Evolutionary conservation across 2,888 invertebrate genomes (phyloP).

Genomic region (Pseudococcus viburni): DNA sequence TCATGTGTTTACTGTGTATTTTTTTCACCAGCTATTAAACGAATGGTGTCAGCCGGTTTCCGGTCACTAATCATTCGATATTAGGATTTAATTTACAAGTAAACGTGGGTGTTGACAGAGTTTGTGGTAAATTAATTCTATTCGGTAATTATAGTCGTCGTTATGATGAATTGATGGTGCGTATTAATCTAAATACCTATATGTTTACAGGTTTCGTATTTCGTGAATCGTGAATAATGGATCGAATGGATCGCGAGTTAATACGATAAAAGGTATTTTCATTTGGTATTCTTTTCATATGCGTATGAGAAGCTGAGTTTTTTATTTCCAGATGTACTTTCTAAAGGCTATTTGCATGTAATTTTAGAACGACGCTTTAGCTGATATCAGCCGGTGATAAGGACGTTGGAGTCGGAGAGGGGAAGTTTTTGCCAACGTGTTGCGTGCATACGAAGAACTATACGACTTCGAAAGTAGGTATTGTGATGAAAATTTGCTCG

Average conservation of each 20-base stretch:
- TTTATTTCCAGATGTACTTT: neutral
- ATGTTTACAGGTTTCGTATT: conserved; percentile 25
- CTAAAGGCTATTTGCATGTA: conserved; percentile 6
- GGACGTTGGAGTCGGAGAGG: neutral
- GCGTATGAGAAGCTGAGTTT: conserved; percentile 2
- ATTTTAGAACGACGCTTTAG: neutral
- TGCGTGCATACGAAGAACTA: neutral
- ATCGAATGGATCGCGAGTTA: neutral
- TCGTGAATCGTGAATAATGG: neutral
- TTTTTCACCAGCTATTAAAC: conserved; percentile 9
- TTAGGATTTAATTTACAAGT: conserved; percentile 21
- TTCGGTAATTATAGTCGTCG: conserved; percentile 6
- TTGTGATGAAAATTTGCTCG: neutral
- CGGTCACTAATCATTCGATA: conserved; percentile 42
- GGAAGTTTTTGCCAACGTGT: neutral
- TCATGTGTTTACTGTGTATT: neutral
- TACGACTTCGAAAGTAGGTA: neutral
- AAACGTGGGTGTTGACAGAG: conserved; percentile 42
- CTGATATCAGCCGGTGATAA: neutral
- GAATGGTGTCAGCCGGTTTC: conserved; percentile 37
- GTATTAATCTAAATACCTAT: conserved; percentile 8
- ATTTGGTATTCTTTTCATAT: conserved; percentile 31
- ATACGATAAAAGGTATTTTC: conserved; percentile 8
- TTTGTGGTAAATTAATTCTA: conserved; percentile 37
- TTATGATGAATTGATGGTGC: conserved; percentile 32